These are phyloP conservation scores for Eristalis arbustorum DNA, from an alignment of 2,888 invertebrate genomes.

Conservation along the genomic window DNA sequence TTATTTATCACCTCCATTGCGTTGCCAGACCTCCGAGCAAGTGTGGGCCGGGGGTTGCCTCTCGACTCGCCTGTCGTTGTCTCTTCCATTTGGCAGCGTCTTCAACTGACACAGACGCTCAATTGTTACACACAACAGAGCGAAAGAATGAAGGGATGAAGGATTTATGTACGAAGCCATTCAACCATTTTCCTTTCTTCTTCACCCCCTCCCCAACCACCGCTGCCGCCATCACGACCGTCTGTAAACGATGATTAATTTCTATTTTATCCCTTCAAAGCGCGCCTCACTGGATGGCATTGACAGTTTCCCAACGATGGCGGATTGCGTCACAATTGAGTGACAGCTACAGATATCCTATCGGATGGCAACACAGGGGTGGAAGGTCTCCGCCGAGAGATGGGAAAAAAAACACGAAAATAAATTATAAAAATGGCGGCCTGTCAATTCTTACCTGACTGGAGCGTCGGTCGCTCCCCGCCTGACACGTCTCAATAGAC, in stretches of 20 bases:
- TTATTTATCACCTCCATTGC: conserved; percentile 45
- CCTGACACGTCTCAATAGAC: conserved; percentile 33
- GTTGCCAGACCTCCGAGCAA: not conserved
- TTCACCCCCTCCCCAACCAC: not conserved
- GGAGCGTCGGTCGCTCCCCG: not conserved
- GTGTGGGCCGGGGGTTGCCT: not conserved
- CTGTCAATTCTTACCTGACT: conserved; percentile 28
- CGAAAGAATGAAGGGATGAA: conserved; percentile 53
- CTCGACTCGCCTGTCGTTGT: conserved; percentile 28
- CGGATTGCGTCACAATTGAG: conserved; percentile 66
- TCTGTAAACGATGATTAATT: conserved; percentile 61
- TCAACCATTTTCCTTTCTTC: conserved; percentile 44
- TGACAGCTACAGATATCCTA: conserved; percentile 60
- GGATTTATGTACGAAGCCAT: conserved; percentile 60
- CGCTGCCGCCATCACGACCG: not conserved
- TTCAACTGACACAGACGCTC: conserved; percentile 55
- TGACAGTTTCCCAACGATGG: conserved; percentile 69
- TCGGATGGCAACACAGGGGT: conserved; percentile 29
- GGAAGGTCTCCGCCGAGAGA: not conserved
- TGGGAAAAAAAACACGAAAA: not conserved
- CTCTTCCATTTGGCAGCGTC: conserved; percentile 26
- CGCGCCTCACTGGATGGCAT: conserved; percentile 54
- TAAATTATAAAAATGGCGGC: conserved; percentile 55
- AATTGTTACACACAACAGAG: conserved; percentile 43
- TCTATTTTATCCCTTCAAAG: conserved; percentile 66